Conservation (phyloP, 2,113 vertebrate species). For the Colistium nudipinnis region DNA sequence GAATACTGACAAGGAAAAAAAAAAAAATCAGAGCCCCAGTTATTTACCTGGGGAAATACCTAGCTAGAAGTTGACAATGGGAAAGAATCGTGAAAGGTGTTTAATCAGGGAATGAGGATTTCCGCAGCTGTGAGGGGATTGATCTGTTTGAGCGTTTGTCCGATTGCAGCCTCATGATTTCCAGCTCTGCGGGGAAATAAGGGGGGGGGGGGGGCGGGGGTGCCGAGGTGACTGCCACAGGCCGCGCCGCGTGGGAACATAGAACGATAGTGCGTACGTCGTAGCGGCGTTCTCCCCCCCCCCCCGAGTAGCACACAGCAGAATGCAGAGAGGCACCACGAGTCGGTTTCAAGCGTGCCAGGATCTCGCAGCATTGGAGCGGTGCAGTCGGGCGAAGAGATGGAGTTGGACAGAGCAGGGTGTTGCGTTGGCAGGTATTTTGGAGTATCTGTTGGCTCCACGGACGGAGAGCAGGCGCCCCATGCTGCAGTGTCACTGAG, state of each 20-base stretch:
- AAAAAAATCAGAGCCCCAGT: neutral
- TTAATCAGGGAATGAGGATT: slow-evolving; percentile 58
- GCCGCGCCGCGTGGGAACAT: slow-evolving; percentile 38
- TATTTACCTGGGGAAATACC: slow-evolving; percentile 33
- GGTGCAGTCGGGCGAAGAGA: slow-evolving; percentile 11
- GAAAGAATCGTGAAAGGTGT: slow-evolving; percentile 42
- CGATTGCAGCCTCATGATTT: slow-evolving; percentile 58
- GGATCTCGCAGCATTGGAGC: neutral
- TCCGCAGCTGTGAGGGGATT: slow-evolving; percentile 30
- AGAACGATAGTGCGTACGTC: slow-evolving; percentile 40
- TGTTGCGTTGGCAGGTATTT: slow-evolving; percentile 20
- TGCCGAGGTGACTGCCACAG: slow-evolving; percentile 47
- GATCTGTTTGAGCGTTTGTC: slow-evolving; percentile 41
- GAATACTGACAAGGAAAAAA: neutral
- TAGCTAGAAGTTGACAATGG: slow-evolving; percentile 32
- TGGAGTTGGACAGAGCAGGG: neutral
- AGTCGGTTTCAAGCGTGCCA: neutral
- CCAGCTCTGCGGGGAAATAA: slow-evolving; percentile 64
- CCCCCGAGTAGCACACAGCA: slow-evolving; percentile 26
- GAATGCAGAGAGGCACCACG: slow-evolving; percentile 17
- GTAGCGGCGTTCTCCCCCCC: too few relatives aligned
- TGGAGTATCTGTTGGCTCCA: neutral
- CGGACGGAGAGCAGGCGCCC: neutral
- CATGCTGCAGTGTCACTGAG: slow-evolving; percentile 3
- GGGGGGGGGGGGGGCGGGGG: too few relatives aligned